These are phyloP conservation scores for Polydesmus complanatus DNA, from an alignment of 2,888 invertebrate genomes.

Conservation along the genomic window DNA sequence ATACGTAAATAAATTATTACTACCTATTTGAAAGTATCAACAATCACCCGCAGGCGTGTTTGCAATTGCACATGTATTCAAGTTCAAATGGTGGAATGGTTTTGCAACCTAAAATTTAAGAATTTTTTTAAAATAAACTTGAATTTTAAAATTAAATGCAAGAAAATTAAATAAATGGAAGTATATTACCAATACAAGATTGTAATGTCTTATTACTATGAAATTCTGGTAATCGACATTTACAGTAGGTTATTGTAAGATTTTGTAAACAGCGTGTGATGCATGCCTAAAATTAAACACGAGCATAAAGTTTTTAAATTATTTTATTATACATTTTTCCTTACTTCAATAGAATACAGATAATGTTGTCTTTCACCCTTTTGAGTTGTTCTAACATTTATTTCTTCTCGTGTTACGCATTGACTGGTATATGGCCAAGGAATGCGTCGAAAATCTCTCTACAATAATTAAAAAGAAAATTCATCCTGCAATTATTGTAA, in stretches of 20 bases:
- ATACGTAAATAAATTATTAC: not conserved
- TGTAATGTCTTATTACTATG: not conserved
- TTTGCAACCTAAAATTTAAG: not conserved
- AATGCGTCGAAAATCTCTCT: not conserved
- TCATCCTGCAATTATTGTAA: not conserved
- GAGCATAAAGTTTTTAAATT: not conserved
- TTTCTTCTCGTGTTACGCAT: not conserved
- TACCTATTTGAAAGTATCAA: not conserved
- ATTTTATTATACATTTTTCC: too few relatives aligned
- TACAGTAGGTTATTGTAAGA: not conserved
- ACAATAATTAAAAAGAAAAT: not conserved
- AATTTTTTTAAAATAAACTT: too few relatives aligned
- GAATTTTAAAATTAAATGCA: too few relatives aligned
- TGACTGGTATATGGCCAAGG: not conserved
- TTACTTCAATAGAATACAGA: not conserved
- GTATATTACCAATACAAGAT: not conserved
- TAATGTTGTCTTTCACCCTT: not conserved
- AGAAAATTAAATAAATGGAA: too few relatives aligned
- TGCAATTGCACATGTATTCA: not conserved
- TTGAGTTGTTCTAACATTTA: not conserved
- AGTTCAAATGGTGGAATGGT: not conserved
- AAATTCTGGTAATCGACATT: not conserved
- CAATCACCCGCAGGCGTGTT: not conserved
- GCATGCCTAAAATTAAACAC: not conserved
- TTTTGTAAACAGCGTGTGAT: not conserved